phyloP scores from a whole-genome alignment of 1,140 invertebrate genomes.

The Aplysia californica region DNA sequence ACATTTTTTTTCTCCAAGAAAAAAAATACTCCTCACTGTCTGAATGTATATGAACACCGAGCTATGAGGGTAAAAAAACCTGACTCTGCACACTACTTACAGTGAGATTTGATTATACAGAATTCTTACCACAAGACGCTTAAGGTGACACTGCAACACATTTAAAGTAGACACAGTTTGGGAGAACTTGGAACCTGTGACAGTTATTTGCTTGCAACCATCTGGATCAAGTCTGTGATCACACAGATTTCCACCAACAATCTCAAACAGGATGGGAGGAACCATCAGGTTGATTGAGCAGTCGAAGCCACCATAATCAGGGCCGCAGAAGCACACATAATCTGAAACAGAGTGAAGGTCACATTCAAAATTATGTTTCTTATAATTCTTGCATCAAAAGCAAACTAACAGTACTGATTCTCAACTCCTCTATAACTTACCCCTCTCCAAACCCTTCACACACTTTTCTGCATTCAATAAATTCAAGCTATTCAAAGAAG shows the following conservation, averaged over 20 bases:
- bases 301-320: conserved; percentile 38
- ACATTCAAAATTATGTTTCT: too few relatives aligned
- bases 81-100: too few relatives aligned
- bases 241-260: conserved; percentile 21
- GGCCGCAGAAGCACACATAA: conserved; percentile 33
- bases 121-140: conserved; percentile 32
- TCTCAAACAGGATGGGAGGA: conserved; percentile 23
- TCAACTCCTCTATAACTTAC: too few relatives aligned
- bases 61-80: too few relatives aligned
- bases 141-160: conserved; percentile 37
- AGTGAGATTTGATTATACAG: neutral
- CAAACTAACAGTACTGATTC: too few relatives aligned
- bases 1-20: too few relatives aligned
- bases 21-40: too few relatives aligned
- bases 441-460: too few relatives aligned
- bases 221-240: neutral
- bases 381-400: too few relatives aligned
- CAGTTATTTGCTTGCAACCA: conserved; percentile 24
- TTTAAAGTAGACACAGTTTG: conserved; percentile 39
- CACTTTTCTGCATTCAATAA: too few relatives aligned
- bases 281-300: conserved; percentile 34
- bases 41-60: too few relatives aligned
- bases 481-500: too few relatives aligned
- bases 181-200: conserved; percentile 28
- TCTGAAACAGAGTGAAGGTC: conserved; percentile 28